Percentiles rank a stretch among this genome's conserved stretches.
phyloP scores from a whole-genome alignment of 2,113 vertebrate genomes.

The Eolophus roseicapilla region DNA sequence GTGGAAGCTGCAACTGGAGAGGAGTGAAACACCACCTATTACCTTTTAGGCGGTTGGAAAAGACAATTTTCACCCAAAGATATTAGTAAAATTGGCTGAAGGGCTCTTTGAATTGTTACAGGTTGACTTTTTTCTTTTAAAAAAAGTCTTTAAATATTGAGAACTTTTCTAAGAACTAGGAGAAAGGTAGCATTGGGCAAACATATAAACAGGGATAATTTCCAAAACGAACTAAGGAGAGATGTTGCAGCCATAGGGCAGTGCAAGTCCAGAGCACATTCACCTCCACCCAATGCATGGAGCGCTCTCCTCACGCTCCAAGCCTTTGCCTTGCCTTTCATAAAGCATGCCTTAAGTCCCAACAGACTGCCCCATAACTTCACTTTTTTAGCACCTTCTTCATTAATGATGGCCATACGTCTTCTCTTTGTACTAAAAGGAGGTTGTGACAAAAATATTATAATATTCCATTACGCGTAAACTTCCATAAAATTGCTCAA shows the following conservation, averaged over 20 bases:
- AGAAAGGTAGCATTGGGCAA: not conserved
- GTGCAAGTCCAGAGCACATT: not conserved
- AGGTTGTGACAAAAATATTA: not conserved
- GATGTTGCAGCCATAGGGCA: not conserved
- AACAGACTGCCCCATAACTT: not conserved
- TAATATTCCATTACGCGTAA: rapidly evolving
- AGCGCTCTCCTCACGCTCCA: not conserved
- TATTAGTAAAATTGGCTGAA: not conserved
- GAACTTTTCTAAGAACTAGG: not conserved
- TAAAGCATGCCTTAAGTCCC: not conserved
- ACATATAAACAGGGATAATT: too few species aligned
- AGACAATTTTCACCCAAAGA: not conserved
- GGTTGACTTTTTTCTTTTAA: not conserved
- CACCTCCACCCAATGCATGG: rapidly evolving
- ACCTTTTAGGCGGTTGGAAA: not conserved
- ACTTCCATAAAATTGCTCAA: not conserved
- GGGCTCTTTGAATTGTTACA: not conserved
- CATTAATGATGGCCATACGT: not conserved
- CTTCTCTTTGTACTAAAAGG: not conserved
- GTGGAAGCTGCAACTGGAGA: not conserved
- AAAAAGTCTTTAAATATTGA: not conserved
- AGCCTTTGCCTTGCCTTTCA: not conserved
- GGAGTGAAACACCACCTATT: not conserved
- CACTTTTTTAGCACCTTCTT: not conserved
- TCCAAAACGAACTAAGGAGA: not conserved